Evolutionary conservation across 2,797 vertebrate species (phyloP), one percentile per base, ranked within the genome.

Genomic region (Sebastes aleutianus): DNA sequence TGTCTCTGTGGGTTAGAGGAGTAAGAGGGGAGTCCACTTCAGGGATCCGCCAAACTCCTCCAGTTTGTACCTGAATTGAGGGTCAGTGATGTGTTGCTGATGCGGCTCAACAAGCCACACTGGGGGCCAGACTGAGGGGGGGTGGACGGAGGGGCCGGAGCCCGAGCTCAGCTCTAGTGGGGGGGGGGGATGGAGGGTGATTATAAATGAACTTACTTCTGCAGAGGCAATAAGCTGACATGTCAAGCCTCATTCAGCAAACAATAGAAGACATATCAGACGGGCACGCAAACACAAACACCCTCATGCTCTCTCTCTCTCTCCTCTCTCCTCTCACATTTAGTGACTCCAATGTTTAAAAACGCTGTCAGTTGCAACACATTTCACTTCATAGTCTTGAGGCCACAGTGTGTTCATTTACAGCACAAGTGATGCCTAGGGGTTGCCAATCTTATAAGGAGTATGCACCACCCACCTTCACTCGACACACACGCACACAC

Each of bases 61-160:
- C 79, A 89, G 91, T 91, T 88, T 89, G 89, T 94, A 93, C 94
- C 92, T 94, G 92, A 89, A 94, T 91, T 89, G 88, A 93, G 79
- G 87, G 70, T 90, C 93, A 93, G 82, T 89, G 92, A 88, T 91
- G 93, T 92, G 92, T 94, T 91, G 91, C 87, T 93, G 92, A 94
- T 93, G 91, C 83, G 83, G 87, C 90, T 91, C 86, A 94, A 91
- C 87, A 88, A 91, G 83, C 89, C 88, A 75, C 88, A 90, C 82
- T 82, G 83, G 88, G 84, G 88, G 86, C 83, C 82, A 84, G 82
- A 75, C 27, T 43, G 78, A 83, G 74, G 81, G 87, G 71, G 81
- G 88, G 71, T 72, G 86, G 77, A 88, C 72, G 43, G 78, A 84
- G 85, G 85, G 86, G 76, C 78, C 83, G 50, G 74, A 76, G 88